Percentiles rank a stretch among this genome's conserved stretches.
Conservation (phyloP, 2,888 invertebrate species). For the Epistrophe eligans region DNA sequence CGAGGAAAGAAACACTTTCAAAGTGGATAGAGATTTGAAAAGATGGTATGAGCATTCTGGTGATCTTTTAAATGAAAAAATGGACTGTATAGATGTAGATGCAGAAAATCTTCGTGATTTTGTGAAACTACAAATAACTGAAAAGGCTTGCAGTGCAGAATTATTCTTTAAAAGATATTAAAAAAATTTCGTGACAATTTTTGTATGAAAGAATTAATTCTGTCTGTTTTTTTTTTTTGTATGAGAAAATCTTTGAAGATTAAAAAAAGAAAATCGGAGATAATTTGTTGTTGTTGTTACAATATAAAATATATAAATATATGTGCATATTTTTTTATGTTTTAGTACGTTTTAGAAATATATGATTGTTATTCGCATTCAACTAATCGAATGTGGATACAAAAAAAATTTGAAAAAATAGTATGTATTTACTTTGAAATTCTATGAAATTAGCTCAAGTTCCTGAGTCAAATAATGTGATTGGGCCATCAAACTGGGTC, state of each 20-base stretch:
- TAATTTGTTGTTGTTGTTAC: neutral
- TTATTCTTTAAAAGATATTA: conserved; percentile 65
- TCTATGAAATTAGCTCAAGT: too few species aligned
- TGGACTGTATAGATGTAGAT: conserved; percentile 1
- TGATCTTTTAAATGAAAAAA: conserved; percentile 21
- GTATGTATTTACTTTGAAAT: neutral
- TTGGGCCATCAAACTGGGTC: too few species aligned
- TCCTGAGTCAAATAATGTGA: too few species aligned
- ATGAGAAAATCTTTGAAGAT: neutral
- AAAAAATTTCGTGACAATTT: neutral
- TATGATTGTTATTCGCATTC: neutral
- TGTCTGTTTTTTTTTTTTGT: neutral
- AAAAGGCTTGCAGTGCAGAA: conserved; percentile 38
- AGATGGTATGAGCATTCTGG: conserved; percentile 63
- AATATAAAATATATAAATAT: neutral
- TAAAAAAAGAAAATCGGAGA: neutral
- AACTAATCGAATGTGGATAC: neutral
- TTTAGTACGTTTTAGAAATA: neutral
- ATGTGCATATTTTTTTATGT: neutral
- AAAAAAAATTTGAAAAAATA: neutral
- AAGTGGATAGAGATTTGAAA: conserved; percentile 50
- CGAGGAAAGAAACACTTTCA: conserved; percentile 16
- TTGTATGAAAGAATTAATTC: neutral
- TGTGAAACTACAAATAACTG: conserved; percentile 34
- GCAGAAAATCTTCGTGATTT: conserved; percentile 15